Percentiles rank a stretch among this genome's conserved stretches.
Conservation (phyloP, 2,797 vertebrate species). For the Pyrocephalus nanus region DNA sequence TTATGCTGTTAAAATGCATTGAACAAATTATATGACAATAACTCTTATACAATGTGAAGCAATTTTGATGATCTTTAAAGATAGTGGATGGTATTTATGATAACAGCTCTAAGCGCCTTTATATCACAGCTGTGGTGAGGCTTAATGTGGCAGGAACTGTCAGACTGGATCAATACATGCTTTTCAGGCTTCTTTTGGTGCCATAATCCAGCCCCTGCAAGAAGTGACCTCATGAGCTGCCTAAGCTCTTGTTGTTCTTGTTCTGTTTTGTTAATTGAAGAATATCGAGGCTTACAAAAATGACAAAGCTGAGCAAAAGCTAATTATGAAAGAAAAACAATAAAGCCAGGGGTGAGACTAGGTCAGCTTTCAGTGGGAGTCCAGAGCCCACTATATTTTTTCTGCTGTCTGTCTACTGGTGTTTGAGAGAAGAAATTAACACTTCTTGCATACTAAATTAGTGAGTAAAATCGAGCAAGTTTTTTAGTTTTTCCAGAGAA, state of each 20-base stretch:
- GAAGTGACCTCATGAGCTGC: constrained; percentile 89
- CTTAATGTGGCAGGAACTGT: constrained; percentile 90
- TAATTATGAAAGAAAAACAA: constrained; percentile 82
- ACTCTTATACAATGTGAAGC: constrained; percentile 82
- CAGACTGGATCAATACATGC: constrained; percentile 89
- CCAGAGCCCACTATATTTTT: constrained; percentile 36
- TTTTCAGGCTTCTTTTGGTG: constrained; percentile 88
- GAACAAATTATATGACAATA: constrained; percentile 85
- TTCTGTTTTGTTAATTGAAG: constrained; percentile 81
- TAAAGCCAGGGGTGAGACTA: constrained; percentile 67
- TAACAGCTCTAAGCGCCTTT: constrained; percentile 84
- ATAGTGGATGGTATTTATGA: constrained; percentile 85
- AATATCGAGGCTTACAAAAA: constrained; percentile 80
- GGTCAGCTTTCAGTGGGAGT: constrained; percentile 65
- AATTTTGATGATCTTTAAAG: constrained; percentile 87
- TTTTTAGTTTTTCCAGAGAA: background rate
- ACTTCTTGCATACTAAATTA: constrained; percentile 11
- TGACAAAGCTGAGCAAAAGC: constrained; percentile 83
- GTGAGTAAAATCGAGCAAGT: background rate
- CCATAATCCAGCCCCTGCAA: constrained; percentile 87
- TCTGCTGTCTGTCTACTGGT: constrained; percentile 36
- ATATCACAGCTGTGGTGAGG: constrained; percentile 85
- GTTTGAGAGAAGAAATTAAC: constrained; percentile 38
- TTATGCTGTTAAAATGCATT: constrained; percentile 83
- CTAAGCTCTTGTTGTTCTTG: constrained; percentile 85